A percentile compares a stretch with the other conserved stretches of the same genome.
These are phyloP conservation scores for Ptilodon capucinus DNA, from an alignment of 2,888 invertebrate genomes.

Conservation along the genomic window DNA sequence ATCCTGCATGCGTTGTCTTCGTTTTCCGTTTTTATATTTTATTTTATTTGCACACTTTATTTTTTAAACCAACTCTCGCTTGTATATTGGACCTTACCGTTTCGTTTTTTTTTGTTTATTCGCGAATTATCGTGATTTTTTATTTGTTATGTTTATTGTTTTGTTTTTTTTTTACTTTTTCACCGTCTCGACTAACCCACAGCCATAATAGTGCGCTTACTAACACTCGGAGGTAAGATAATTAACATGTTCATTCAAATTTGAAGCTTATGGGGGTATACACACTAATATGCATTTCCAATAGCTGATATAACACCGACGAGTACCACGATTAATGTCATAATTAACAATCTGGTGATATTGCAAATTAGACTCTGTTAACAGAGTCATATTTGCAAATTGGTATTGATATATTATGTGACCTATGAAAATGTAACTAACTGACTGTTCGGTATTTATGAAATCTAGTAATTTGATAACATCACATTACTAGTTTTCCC, in stretches of 20 bases:
- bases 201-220: slow-evolving; percentile 29
- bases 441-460: no score
- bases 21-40: slow-evolving; percentile 24
- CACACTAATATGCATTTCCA: slow-evolving; percentile 1
- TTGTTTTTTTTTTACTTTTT: background rate
- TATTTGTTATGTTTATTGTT: slow-evolving; percentile 7
- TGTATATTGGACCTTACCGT: slow-evolving; percentile 75
- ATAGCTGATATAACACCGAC: no score
- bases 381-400: no score
- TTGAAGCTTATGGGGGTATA: background rate
- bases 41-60: slow-evolving; percentile 41
- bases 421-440: no score
- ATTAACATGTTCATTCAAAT: background rate
- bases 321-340: no score
- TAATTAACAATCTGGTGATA: no score
- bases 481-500: no score
- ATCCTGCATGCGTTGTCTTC: slow-evolving; percentile 43
- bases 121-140: slow-evolving; percentile 15
- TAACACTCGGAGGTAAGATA: slow-evolving; percentile 36
- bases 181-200: slow-evolving; percentile 27
- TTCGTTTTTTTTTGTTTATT: slow-evolving; percentile 14
- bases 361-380: no score
- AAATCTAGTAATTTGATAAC: no score
- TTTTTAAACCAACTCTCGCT: slow-evolving; percentile 39
- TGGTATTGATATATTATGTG: no score